Base-by-base conservation (phyloP, 1,140 invertebrate genomes). In the Drosophila tsacasi region DNA sequence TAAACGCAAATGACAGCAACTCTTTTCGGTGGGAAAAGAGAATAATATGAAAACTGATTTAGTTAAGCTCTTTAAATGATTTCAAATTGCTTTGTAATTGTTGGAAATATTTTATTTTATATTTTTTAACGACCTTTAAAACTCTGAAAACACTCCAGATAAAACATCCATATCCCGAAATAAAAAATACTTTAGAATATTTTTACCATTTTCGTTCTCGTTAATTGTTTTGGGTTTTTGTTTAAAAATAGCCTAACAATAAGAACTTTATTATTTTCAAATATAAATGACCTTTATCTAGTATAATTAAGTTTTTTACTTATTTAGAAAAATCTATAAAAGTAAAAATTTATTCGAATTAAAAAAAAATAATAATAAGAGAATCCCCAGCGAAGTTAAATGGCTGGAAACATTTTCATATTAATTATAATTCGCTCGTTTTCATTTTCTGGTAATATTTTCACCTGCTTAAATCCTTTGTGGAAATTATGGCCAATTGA, bases 1-100 rank as follows among this genome's bases (percentile, higher is more conserved):
- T 47, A 47, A 42, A 55, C 58, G 42, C 58, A 73, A 74, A 21
- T 68, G 68, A 68, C 23, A 64, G 64, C 23, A 64, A 64, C 59
- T 32, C 39, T 35, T 63, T 44, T 12, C 9, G 17, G n/a, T 1
- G 8, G 13, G 7, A 9, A 3, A 49, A 17, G 23, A 19, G 10
- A 39, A 19, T 6, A 25, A 63, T 32, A n/a, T 3, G 21, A 54
- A 52, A 63, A 39, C 13, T 63, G 23, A 50, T 19, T 57, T 23
- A 42, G 12, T 25, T 21, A 30, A 46, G 46, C 15, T 4, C 44
- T 25, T 61, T 49, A 30, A 61, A 23, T 61, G 21, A 35, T 35
- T 49, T 49, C 23, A 35, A 61, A 61, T 61, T 47, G 42, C 32
- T 42, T 13, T 13, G 5, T 57, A 64, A 57, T 30, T 30, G 13